Evolutionary conservation across 2,113 vertebrate genomes (phyloP).

Genomic region (Machaerirhynchus nigripectus): DNA sequence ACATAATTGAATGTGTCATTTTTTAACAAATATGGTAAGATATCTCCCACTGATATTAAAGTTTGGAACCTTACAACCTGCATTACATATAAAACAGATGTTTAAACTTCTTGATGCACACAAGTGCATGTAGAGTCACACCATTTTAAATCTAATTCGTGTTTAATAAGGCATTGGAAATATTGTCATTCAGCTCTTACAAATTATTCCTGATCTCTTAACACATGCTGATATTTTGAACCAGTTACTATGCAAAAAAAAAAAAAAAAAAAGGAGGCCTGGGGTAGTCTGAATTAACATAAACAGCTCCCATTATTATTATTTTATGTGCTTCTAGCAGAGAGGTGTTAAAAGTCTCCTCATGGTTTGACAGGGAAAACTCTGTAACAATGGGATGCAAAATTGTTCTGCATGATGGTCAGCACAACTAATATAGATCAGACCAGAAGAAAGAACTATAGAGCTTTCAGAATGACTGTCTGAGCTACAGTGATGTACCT

Average conservation of each 20-base stretch:
- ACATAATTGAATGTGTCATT: neutral
- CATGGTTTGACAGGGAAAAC: neutral
- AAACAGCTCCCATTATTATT: constrained; percentile 38
- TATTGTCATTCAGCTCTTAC: constrained; percentile 60
- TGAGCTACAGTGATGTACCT: neutral
- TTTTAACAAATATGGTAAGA: constrained; percentile 5
- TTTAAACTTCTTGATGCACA: constrained; percentile 32
- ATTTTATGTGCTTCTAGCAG: neutral
- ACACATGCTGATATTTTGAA: constrained; percentile 66
- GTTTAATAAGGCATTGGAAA: constrained; percentile 71
- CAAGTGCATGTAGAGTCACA: constrained; percentile 51
- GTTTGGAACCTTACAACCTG: neutral
- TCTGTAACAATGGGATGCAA: neutral
- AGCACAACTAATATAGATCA: neutral
- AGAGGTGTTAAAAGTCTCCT: constrained; percentile 34
- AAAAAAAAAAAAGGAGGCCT: constrained; percentile 56
- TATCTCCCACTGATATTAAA: constrained; percentile 38
- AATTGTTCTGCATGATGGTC: neutral
- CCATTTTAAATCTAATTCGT: constrained; percentile 69
- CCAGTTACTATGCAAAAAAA: constrained; percentile 64
- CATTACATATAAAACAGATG: constrained; percentile 33
- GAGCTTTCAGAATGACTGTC: neutral
- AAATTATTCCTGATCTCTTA: constrained; percentile 70
- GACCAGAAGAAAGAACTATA: neutral
- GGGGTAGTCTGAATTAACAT: constrained; percentile 32